Percentiles rank a stretch among this genome's conserved stretches.
These are phyloP conservation scores for Hydropotes inermis DNA, from an alignment of 2,113 vertebrate genomes.

Conservation along the genomic window DNA sequence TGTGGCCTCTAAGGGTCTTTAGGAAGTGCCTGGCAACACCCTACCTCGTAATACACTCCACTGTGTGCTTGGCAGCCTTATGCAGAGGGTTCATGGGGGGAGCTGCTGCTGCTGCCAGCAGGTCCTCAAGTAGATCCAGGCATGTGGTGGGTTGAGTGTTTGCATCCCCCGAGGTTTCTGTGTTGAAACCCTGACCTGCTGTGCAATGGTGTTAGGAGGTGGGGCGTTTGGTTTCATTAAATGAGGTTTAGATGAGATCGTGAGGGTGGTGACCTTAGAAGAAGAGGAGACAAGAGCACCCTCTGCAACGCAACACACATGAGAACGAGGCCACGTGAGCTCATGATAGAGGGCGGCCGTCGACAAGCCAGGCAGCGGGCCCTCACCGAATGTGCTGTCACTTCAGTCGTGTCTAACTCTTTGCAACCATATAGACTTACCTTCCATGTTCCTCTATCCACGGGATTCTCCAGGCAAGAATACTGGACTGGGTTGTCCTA, in stretches of 20 bases:
- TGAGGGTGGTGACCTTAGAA: neutral
- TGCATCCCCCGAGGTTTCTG: neutral
- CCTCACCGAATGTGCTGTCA: neutral
- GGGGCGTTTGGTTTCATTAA: neutral
- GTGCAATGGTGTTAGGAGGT: neutral
- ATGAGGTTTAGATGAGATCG: neutral
- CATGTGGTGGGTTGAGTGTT: rapidly evolving
- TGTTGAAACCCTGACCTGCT: neutral
- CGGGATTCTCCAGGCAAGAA: neutral
- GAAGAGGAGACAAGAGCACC: neutral
- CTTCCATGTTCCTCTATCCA: neutral
- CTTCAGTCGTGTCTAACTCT: neutral
- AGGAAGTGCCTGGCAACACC: neutral
- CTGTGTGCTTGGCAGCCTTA: neutral
- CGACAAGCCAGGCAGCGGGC: neutral
- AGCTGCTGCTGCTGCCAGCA: neutral
- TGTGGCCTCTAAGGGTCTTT: neutral
- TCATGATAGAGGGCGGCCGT: neutral
- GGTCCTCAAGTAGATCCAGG: neutral
- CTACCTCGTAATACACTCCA: rapidly evolving
- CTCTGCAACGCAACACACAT: neutral
- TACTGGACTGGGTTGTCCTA: neutral
- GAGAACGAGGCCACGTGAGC: rapidly evolving
- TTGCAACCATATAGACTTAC: neutral
- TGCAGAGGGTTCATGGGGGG: neutral